Conservation (phyloP, 1,140 invertebrate species). For the Copidosoma floridanum region DNA sequence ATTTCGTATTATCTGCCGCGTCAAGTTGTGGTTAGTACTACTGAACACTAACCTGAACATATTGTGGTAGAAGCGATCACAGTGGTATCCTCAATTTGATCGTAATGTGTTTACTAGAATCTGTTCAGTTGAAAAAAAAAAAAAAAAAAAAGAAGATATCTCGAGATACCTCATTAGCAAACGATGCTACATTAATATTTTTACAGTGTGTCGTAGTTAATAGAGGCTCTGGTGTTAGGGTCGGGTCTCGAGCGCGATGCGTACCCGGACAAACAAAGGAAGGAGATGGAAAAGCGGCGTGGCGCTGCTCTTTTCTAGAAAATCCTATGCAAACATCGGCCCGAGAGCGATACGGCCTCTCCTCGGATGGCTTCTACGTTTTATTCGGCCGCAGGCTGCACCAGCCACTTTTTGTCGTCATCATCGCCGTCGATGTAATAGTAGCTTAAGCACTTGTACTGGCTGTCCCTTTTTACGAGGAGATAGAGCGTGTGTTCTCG, state of each 20-base stretch:
- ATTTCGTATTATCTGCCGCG: too few species aligned
- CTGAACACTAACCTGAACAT: too few species aligned
- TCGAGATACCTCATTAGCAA: too few species aligned
- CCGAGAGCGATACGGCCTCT: constrained; percentile 14
- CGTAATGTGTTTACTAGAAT: too few species aligned
- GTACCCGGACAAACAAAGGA: neutral
- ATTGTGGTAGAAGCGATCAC: too few species aligned
- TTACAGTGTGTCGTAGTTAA: too few species aligned
- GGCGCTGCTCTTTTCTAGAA: constrained; percentile 16
- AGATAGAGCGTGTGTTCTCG: neutral
- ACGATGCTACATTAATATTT: too few species aligned
- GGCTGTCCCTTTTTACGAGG: neutral
- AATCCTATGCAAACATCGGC: constrained; percentile 17
- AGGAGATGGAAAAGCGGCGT: constrained; percentile 4
- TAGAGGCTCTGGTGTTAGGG: too few species aligned
- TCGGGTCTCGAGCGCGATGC: neutral
- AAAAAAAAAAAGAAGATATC: too few species aligned
- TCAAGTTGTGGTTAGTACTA: too few species aligned
- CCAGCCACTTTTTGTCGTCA: constrained; percentile 8
- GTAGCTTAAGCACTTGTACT: neutral
- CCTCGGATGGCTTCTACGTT: constrained; percentile 18
- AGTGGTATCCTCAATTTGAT: too few species aligned
- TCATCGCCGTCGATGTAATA: neutral
- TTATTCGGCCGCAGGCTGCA: constrained; percentile 12
- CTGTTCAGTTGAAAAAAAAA: too few species aligned